Percentiles rank a stretch among this genome's conserved stretches.
Evolutionary conservation across 2,113 vertebrate genomes (phyloP).

Genomic region (Halichoerus grypus): DNA sequence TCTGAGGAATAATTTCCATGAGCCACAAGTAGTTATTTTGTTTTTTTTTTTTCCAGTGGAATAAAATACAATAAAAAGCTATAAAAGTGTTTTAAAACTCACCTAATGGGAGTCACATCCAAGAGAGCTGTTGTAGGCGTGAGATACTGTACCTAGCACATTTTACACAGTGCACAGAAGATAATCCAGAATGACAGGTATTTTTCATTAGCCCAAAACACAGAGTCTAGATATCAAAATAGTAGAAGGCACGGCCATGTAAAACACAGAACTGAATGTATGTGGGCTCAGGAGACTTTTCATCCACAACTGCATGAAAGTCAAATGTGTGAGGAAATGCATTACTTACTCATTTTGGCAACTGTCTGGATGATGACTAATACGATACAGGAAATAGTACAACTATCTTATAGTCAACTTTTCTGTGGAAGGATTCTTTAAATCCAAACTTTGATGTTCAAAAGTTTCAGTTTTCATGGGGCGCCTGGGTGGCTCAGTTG

Average conservation of each 20-base stretch:
- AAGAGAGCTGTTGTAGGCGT: neutral
- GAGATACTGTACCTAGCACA: neutral
- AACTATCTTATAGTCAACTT: neutral
- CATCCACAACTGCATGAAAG: neutral
- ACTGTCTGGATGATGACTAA: neutral
- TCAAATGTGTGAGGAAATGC: neutral
- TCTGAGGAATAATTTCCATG: neutral
- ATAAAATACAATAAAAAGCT: constrained; percentile 8
- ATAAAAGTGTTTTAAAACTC: constrained; percentile 32
- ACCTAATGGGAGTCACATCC: neutral
- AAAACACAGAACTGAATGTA: neutral
- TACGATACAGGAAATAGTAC: neutral
- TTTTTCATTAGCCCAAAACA: neutral
- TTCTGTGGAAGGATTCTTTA: neutral
- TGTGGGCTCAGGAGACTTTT: neutral
- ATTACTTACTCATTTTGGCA: neutral
- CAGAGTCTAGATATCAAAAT: neutral
- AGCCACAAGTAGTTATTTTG: neutral
- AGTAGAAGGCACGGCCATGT: neutral
- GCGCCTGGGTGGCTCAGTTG: too few relatives aligned
- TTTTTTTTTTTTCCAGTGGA: neutral
- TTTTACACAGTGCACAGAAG: neutral
- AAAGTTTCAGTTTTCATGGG: neutral
- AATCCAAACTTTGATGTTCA: neutral
- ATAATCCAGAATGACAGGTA: neutral